Conservation (phyloP, 2,797 vertebrate genomes). For the Martes flavigula region DNA sequence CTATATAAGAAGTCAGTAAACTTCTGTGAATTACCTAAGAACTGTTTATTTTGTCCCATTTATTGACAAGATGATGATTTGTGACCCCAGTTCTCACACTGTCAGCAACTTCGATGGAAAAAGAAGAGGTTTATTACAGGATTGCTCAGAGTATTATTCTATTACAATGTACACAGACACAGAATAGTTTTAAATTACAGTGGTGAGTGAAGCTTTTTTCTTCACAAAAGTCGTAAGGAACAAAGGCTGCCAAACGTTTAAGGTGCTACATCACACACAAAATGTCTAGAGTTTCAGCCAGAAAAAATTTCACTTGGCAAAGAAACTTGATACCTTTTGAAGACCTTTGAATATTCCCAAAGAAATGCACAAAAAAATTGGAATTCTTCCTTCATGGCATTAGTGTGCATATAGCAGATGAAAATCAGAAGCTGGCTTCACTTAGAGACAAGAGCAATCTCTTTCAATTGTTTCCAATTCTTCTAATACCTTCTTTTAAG, state of each 20-base stretch:
- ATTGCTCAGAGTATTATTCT: not conserved
- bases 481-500: not conserved
- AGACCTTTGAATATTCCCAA: conserved; percentile 30
- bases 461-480: not conserved
- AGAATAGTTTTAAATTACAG: not conserved
- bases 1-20: not conserved
- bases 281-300: not conserved
- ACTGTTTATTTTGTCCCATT: not conserved
- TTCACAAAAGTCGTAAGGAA: not conserved
- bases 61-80: conserved; percentile 8
- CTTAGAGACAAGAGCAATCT: not conserved
- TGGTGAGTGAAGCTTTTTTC: not conserved
- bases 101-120: not conserved
- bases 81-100: not conserved
- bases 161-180: not conserved
- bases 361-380: conserved; percentile 18
- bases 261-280: not conserved
- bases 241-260: not conserved
- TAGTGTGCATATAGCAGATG: not conserved
- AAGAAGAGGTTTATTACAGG: not conserved
- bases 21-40: not conserved
- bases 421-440: not conserved
- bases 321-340: not conserved
- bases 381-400: not conserved
- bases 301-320: not conserved